phyloP scores from a whole-genome alignment of 2,113 vertebrate genomes.

The Scalopus aquaticus region DNA sequence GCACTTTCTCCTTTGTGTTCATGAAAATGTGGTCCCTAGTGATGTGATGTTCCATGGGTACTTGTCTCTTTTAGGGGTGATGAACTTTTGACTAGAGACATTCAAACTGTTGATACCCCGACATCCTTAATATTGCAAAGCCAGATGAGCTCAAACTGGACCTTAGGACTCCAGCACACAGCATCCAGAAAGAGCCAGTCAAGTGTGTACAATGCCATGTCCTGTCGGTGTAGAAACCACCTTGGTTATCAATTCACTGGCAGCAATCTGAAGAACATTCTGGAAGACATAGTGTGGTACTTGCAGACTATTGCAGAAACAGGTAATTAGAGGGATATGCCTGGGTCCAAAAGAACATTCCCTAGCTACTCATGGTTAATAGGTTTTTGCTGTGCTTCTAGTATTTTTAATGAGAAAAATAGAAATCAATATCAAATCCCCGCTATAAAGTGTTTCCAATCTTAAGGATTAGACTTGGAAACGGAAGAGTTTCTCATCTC shows the following conservation, averaged over 20 bases:
- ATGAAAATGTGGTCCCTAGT: background rate
- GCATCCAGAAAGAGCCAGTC: background rate
- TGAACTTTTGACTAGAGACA: background rate
- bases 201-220: background rate
- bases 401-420: background rate
- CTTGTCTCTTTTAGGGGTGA: background rate
- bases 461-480: background rate
- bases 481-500: background rate
- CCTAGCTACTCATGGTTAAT: background rate
- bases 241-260: background rate
- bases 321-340: background rate
- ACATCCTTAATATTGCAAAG: background rate
- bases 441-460: background rate
- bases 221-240: background rate
- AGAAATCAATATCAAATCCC: background rate
- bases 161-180: background rate
- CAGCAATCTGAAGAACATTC: background rate
- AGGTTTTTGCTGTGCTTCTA: background rate
- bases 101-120: too few species aligned
- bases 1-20: background rate
- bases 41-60: background rate
- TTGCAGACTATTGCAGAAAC: background rate
- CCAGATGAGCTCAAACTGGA: background rate
- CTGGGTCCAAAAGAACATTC: background rate
- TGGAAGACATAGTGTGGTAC: background rate